Evolutionary conservation across 1,140 invertebrate species (phyloP), one percentile per base, ranked within the genome.

Genomic region (Heliconius congener): DNA sequence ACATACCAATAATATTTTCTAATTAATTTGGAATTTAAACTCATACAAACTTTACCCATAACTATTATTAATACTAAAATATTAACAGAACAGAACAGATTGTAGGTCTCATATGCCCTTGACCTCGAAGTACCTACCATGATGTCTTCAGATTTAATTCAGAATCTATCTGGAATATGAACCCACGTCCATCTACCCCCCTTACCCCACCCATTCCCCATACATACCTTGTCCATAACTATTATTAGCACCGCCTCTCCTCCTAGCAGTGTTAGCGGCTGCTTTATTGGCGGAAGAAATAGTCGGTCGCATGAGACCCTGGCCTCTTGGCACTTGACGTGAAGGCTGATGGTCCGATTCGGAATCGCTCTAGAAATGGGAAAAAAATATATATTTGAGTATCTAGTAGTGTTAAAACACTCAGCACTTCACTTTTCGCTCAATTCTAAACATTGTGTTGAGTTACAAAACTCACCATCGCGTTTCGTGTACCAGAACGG

Each of bases 251-350:
- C 96, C 94, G 19, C 96, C 95, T 71, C 96, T 95, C 81, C 96
- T 93, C 55, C 96, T 87, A 19, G 95, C 94, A 11, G 95, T 94
- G 46, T 95, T 95, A 34, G 95, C 91, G 76, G 94, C 96, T 4
- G 96, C 95, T 91, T 97, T 98, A 91, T 97, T 98, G 87, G 97
- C 96, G 1, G 97, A 97, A 83, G 96, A 97, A 74, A 97, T 97
- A 8, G 97, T 97, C 1, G 97, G 97, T 75, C 97, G 92, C 96
- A 97, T 97, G 8, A 97, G 87, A 46, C 96, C 95, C 23, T 89
- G 89, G 0, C 78, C 78, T 86, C 96, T 82, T 80, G 82, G 52
- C 46, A 87, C 90, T 72, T 81, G 81, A 9, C 85, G 75, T 0
- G 84, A 87, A 42, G 87, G 93, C 74, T 88, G 87, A 9, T 95